Conservation (phyloP, 1,140 invertebrate species). For the Drosophila oshimai region DNA sequence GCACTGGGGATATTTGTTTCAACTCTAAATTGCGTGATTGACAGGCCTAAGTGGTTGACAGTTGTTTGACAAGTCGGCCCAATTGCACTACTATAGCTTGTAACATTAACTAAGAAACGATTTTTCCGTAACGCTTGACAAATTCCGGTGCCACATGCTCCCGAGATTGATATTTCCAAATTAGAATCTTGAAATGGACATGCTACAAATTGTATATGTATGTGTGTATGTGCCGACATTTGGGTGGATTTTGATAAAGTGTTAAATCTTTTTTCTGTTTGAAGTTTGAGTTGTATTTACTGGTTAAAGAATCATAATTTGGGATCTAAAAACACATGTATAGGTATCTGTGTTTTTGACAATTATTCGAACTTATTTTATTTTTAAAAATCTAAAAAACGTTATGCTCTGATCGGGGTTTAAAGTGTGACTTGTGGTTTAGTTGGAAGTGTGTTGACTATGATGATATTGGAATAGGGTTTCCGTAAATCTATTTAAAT, state of each 20-base stretch:
- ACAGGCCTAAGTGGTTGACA: conserved; percentile 82
- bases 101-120: conserved; percentile 64
- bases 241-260: background rate
- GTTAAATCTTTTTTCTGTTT: background rate
- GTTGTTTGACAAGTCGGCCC: conserved; percentile 79
- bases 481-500: too few relatives aligned
- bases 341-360: too few relatives aligned
- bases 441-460: too few relatives aligned
- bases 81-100: conserved; percentile 60
- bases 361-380: too few relatives aligned
- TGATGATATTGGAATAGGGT: too few relatives aligned
- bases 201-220: conserved; percentile 15
- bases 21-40: conserved; percentile 75
- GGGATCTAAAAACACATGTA: too few relatives aligned
- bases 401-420: too few relatives aligned
- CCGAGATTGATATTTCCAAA: conserved; percentile 52
- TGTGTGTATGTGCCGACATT: background rate
- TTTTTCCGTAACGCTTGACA: conserved; percentile 81
- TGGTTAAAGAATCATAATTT: too few relatives aligned
- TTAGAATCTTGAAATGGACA: conserved; percentile 29
- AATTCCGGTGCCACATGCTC: conserved; percentile 70
- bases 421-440: too few relatives aligned
- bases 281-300: too few relatives aligned
- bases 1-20: conserved; percentile 54
- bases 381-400: too few relatives aligned